Evolutionary conservation across 1,140 invertebrate genomes (phyloP).

Genomic region (Ganaspis sp.): DNA sequence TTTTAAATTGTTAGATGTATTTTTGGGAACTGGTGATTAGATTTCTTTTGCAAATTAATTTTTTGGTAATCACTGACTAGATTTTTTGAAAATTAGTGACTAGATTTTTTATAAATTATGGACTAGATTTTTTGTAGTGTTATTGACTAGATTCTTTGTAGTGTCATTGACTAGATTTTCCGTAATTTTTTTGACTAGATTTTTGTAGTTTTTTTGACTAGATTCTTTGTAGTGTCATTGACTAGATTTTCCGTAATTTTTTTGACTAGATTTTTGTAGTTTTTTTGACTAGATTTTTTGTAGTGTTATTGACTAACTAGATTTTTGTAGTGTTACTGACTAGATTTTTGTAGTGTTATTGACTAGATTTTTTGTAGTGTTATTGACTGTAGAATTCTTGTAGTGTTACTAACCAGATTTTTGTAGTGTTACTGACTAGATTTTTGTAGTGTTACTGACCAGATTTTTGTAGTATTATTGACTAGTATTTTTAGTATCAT

Average conservation of each 20-base stretch:
- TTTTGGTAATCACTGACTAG: background rate
- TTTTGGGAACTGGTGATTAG: conserved; percentile 7
- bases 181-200: conserved; percentile 27
- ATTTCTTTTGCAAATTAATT: too few species aligned
- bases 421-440: background rate
- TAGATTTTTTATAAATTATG: conserved; percentile 31
- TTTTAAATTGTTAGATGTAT: too few species aligned
- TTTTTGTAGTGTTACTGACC: background rate
- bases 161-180: conserved; percentile 20
- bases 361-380: conserved; percentile 35
- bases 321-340: background rate
- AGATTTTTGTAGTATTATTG: background rate
- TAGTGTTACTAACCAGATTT: conserved; percentile 38
- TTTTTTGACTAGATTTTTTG: conserved; percentile 10
- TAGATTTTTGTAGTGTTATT: conserved; percentile 14
- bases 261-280: conserved; percentile 32
- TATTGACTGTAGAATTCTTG: too few species aligned
- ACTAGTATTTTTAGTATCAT: background rate
- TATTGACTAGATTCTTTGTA: conserved; percentile 34
- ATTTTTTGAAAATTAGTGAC: background rate
- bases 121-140: conserved; percentile 35
- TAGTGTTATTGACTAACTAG: conserved; percentile 33
- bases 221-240: conserved; percentile 14
- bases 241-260: background rate
- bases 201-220: background rate